These are phyloP conservation scores for Clepsis dumicolana DNA, from an alignment of 2,888 invertebrate species.

Conservation along the genomic window DNA sequence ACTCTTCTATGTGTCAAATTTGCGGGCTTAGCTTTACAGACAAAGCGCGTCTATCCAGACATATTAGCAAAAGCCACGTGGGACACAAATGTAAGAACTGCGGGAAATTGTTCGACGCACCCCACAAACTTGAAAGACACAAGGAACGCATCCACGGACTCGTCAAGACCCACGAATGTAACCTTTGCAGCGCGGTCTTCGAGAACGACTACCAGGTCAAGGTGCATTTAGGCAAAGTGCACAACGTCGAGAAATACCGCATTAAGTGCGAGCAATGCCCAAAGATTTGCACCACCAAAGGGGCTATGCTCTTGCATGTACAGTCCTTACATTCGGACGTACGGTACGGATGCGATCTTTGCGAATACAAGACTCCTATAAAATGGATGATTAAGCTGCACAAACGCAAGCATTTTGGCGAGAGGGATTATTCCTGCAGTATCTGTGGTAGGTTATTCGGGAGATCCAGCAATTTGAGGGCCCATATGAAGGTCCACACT, in stretches of 20 bases:
- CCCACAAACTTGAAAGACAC: constrained; percentile 63
- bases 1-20: constrained; percentile 68
- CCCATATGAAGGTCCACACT: constrained; percentile 74
- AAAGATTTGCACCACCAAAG: constrained; percentile 77
- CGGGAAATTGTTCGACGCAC: constrained; percentile 72
- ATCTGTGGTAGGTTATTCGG: constrained; percentile 84
- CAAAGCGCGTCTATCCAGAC: constrained; percentile 63
- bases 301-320: constrained; percentile 82
- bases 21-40: constrained; percentile 70
- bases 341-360: constrained; percentile 67
- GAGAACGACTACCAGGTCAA: constrained; percentile 65
- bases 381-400: constrained; percentile 75
- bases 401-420: constrained; percentile 79
- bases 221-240: constrained; percentile 73
- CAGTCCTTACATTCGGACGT: constrained; percentile 77
- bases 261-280: constrained; percentile 76
- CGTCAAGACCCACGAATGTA: constrained; percentile 58
- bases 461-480: constrained; percentile 79
- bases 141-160: constrained; percentile 65
- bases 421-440: constrained; percentile 82
- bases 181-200: constrained; percentile 61
- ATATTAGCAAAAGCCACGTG: constrained; percentile 62
- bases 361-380: constrained; percentile 68
- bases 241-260: constrained; percentile 71
- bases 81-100: constrained; percentile 69